A percentile compares a stretch with the other conserved stretches of the same genome.
Conservation (phyloP, 1,140 invertebrate species). For the Cydia splendana region DNA sequence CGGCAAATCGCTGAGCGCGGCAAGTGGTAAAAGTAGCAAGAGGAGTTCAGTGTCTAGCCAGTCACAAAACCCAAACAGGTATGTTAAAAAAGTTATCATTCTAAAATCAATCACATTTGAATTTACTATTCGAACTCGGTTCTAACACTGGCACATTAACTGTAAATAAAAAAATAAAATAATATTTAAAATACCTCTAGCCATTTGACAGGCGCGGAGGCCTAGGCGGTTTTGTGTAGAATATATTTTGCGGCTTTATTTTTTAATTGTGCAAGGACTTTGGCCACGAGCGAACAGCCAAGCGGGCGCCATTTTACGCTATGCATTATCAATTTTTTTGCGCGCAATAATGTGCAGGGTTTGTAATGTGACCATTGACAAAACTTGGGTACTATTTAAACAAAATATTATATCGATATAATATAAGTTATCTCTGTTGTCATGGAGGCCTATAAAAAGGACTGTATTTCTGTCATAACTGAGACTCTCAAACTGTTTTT, state of each 20-base stretch:
- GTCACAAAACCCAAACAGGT: conserved; percentile 73
- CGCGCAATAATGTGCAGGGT: conserved; percentile 40
- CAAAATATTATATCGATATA: no score
- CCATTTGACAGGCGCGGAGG: conserved; percentile 32
- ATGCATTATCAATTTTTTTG: conserved; percentile 61
- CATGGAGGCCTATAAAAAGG: not conserved
- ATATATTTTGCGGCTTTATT: conserved; percentile 76
- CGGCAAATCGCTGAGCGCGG: conserved; percentile 71
- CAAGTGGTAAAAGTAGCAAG: conserved; percentile 72
- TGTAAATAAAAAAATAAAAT: conserved; percentile 29
- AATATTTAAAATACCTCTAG: conserved; percentile 23
- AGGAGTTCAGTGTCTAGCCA: conserved; percentile 72
- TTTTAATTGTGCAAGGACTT: conserved; percentile 60
- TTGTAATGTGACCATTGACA: conserved; percentile 23
- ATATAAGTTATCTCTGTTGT: not conserved
- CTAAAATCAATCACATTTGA: not conserved
- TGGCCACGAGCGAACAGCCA: conserved; percentile 28
- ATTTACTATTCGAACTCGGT: conserved; percentile 26
- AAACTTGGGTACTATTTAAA: conserved; percentile 8
- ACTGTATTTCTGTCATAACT: no score
- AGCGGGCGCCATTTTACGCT: conserved; percentile 41
- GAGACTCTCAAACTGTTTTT: not conserved
- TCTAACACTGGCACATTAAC: conserved; percentile 29
- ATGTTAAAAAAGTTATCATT: conserved; percentile 43
- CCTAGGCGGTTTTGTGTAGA: conserved; percentile 51